Percentiles rank a stretch among this genome's conserved stretches.
phyloP scores from a whole-genome alignment of 2,797 vertebrate genomes.

The Ptychadena robeensis region DNA sequence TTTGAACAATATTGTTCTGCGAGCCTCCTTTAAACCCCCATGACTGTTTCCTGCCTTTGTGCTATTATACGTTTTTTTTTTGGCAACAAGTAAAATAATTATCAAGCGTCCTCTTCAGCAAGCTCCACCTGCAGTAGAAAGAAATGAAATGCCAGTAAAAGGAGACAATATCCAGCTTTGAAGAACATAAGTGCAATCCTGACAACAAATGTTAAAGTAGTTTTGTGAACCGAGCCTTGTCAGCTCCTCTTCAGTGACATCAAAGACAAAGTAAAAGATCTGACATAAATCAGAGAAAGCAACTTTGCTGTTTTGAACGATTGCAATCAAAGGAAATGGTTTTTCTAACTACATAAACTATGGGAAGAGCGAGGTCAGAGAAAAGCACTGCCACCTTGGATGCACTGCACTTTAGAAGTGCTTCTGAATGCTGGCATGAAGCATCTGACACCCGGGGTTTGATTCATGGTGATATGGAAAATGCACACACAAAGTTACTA shows the following conservation, averaged over 20 bases:
- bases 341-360: slow-evolving; percentile 84
- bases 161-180: slow-evolving; percentile 46
- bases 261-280: slow-evolving; percentile 82
- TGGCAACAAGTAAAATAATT: slow-evolving; percentile 30
- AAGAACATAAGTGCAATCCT: slow-evolving; percentile 57
- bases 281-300: slow-evolving; percentile 83
- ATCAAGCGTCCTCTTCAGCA: slow-evolving; percentile 42
- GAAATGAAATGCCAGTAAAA: slow-evolving; percentile 32
- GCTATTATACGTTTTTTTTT: not conserved
- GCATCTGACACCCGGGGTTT: slow-evolving; percentile 62
- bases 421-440: slow-evolving; percentile 84
- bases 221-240: slow-evolving; percentile 48
- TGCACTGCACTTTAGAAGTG: slow-evolving; percentile 85
- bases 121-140: slow-evolving; percentile 24
- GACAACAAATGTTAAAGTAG: slow-evolving; percentile 58
- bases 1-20: slow-evolving; percentile 12
- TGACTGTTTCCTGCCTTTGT: slow-evolving; percentile 30
- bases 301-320: slow-evolving; percentile 87
- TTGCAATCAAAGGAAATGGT: slow-evolving; percentile 86
- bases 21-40: slow-evolving; percentile 36
- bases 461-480: slow-evolving; percentile 49
- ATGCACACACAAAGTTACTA: slow-evolving; percentile 55
- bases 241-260: slow-evolving; percentile 79
- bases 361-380: slow-evolving; percentile 80
- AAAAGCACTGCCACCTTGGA: slow-evolving; percentile 84